These are phyloP conservation scores for Zhuqinia jingwanae DNA, from an alignment of 2,888 invertebrate genomes.

Conservation along the genomic window DNA sequence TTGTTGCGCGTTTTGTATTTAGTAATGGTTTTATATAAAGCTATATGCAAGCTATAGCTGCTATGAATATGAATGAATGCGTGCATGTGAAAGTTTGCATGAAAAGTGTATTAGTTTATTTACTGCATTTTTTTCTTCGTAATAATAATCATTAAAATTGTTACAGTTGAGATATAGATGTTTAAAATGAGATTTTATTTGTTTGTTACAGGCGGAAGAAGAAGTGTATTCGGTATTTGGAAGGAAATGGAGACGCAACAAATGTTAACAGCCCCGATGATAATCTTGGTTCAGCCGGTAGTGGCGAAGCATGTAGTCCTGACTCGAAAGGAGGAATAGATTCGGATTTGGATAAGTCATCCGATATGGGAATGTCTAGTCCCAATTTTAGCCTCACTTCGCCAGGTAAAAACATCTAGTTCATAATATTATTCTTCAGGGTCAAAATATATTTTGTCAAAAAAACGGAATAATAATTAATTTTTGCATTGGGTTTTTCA, in stretches of 20 bases:
- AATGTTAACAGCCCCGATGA: slow-evolving; percentile 86
- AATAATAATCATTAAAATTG: neutral
- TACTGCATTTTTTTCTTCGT: neutral
- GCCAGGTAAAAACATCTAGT: slow-evolving; percentile 75
- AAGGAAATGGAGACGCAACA: slow-evolving; percentile 85
- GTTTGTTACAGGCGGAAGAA: slow-evolving; percentile 90
- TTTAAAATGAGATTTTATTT: neutral
- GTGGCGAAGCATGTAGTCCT: slow-evolving; percentile 83
- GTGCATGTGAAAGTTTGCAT: slow-evolving; percentile 4
- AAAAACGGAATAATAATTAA: neutral
- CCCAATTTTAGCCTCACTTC: slow-evolving; percentile 79
- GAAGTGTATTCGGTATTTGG: slow-evolving; percentile 98
- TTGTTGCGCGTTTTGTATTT: neutral
- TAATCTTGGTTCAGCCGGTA: slow-evolving; percentile 90
- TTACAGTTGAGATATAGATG: neutral
- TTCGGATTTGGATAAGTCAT: slow-evolving; percentile 83
- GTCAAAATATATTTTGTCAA: too few species aligned
- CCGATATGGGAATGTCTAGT: slow-evolving; percentile 80
- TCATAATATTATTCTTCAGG: neutral
- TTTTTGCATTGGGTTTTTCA: slow-evolving; percentile 14
- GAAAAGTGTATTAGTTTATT: neutral
- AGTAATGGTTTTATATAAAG: neutral
- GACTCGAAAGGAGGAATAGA: slow-evolving; percentile 86
- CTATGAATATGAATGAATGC: neutral
- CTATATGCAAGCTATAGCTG: too few species aligned